Conservation (phyloP, 2,797 vertebrate species). For the Sternarchorhynchus goeldii region DNA sequence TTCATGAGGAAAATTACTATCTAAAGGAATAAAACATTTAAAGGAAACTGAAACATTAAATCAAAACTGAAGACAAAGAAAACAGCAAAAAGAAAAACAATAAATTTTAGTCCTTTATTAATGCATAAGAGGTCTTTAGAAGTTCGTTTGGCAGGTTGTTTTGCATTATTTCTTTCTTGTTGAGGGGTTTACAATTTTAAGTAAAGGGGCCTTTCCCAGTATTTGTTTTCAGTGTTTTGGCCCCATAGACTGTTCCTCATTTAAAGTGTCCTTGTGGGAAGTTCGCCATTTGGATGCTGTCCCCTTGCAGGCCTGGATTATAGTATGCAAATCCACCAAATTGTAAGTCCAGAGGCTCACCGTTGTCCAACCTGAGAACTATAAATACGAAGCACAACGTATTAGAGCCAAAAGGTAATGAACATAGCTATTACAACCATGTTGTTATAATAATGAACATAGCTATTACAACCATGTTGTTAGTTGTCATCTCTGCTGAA, state of each 20-base stretch:
- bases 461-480: too few relatives aligned
- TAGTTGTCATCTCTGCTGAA: too few relatives aligned
- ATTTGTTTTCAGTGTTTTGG: conserved; percentile 35
- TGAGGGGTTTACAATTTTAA: not conserved
- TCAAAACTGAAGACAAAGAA: not conserved
- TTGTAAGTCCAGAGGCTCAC: conserved; percentile 74
- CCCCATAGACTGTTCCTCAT: conserved; percentile 35
- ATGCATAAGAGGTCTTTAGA: conserved; percentile 21
- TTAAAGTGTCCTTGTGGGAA: conserved; percentile 59
- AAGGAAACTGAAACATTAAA: too few relatives aligned
- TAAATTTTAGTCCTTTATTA: not conserved
- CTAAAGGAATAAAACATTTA: not conserved
- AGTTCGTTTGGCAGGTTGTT: conserved; percentile 45
- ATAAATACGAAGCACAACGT: conserved; percentile 37
- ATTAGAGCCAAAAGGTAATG: not conserved
- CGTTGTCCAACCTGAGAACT: conserved; percentile 84
- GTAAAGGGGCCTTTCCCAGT: not conserved
- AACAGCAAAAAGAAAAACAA: not conserved
- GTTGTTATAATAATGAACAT: too few relatives aligned
- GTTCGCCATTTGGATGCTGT: conserved; percentile 77
- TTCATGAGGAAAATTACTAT: not conserved
- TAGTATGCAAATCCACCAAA: conserved; percentile 74
- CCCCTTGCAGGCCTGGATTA: conserved; percentile 73
- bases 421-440: too few relatives aligned
- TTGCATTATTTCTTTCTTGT: conserved; percentile 22